phyloP scores from a whole-genome alignment of 2,797 vertebrate genomes.

The Helostoma temminkii region DNA sequence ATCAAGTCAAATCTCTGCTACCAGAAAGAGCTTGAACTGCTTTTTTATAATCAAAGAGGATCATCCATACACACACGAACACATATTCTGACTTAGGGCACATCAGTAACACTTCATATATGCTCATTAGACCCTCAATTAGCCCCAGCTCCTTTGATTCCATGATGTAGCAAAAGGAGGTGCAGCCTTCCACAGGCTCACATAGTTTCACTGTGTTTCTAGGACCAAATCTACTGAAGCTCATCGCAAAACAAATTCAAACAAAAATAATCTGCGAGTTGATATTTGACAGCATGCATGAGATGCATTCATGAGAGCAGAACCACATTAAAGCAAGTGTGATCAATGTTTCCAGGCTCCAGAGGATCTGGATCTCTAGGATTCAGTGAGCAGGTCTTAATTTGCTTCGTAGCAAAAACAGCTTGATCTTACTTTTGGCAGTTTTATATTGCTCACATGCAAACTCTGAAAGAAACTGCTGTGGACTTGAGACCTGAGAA shows the following conservation, averaged over 20 bases:
- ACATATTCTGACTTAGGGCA: constrained; percentile 18
- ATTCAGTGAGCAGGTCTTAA: constrained; percentile 32
- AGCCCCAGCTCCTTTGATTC: constrained; percentile 32
- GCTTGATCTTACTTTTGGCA: constrained; percentile 17
- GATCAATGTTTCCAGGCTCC: constrained; percentile 35
- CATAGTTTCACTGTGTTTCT: background rate
- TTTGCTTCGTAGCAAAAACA: constrained; percentile 46
- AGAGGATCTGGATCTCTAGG: constrained; percentile 28
- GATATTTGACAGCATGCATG: constrained; percentile 12
- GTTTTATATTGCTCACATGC: constrained; percentile 5
- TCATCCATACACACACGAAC: background rate
- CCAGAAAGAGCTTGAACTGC: background rate
- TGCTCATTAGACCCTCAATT: constrained; percentile 38
- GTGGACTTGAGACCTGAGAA: constrained; percentile 10
- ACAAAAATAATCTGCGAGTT: constrained; percentile 3
- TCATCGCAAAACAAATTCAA: constrained; percentile 23
- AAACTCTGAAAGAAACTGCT: constrained; percentile 20
- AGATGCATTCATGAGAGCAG: constrained; percentile 23
- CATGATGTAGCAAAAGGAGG: constrained; percentile 9
- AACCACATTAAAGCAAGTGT: constrained; percentile 14
- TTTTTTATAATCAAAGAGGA: constrained; percentile 22
- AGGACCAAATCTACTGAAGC: background rate
- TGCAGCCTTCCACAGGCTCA: background rate
- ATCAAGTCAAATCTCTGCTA: background rate
- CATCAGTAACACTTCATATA: constrained; percentile 36